Conservation (phyloP, 2,113 vertebrate genomes). For the Neodon shergylaensis region DNA sequence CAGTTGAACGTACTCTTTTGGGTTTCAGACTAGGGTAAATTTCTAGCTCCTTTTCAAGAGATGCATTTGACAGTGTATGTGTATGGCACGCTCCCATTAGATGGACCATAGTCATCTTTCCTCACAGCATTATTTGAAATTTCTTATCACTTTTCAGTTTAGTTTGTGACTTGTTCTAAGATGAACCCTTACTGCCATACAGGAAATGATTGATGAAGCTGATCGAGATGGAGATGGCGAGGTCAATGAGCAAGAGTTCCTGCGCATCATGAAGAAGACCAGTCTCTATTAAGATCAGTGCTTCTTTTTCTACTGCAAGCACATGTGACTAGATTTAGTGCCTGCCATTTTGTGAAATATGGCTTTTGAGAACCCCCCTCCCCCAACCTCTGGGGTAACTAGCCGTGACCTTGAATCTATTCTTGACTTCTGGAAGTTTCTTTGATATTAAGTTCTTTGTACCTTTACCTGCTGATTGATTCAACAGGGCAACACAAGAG, state of each 20-base stretch:
- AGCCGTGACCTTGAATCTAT: not conserved
- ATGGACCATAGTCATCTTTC: not conserved
- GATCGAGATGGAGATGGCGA: constrained; percentile 96
- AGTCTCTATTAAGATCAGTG: constrained; percentile 90
- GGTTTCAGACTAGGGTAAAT: not conserved
- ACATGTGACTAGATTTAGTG: not conserved
- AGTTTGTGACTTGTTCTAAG: not conserved
- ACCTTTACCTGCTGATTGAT: not conserved
- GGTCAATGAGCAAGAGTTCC: constrained; percentile 95
- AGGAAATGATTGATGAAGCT: constrained; percentile 98
- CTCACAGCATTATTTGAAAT: not conserved
- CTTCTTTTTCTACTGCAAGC: not conserved
- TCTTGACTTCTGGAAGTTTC: constrained; percentile 37
- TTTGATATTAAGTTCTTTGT: constrained; percentile 56
- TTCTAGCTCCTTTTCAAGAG: not conserved
- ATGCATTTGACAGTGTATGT: not conserved
- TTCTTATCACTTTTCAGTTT: not conserved
- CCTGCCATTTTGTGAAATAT: constrained; percentile 37
- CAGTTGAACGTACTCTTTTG: not conserved
- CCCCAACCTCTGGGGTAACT: not conserved
- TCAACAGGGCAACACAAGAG: not conserved
- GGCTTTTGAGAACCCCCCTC: not conserved
- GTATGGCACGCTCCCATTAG: not conserved
- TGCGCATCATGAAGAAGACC: constrained; percentile 97
- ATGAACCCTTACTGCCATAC: constrained; percentile 13